A percentile compares a stretch with the other conserved stretches of the same genome.
phyloP scores from a whole-genome alignment of 2,113 vertebrate genomes.

The Myiopsitta monachus region DNA sequence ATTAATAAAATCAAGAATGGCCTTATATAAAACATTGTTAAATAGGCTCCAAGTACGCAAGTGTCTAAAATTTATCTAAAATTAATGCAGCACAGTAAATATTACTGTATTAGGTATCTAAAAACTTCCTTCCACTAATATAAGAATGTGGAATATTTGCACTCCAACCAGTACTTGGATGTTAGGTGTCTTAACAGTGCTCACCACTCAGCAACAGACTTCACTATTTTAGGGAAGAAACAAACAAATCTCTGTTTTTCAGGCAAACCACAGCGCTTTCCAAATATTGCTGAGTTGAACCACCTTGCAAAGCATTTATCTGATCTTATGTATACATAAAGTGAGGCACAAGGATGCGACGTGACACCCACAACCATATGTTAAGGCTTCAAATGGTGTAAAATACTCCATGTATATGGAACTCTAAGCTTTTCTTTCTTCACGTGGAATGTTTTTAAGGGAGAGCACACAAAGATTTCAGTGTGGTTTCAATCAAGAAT shows the following conservation, averaged over 20 bases:
- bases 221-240: not conserved
- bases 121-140: not conserved
- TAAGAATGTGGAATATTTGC: not conserved
- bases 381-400: not conserved
- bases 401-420: not conserved
- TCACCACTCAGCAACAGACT: not conserved
- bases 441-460: not conserved
- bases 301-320: not conserved
- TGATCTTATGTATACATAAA: not conserved
- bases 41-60: not conserved
- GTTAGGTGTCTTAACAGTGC: not conserved
- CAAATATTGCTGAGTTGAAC: not conserved
- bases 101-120: not conserved
- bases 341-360: not conserved
- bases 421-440: not conserved
- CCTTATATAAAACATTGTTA: not conserved
- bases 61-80: not conserved
- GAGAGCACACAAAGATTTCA: not conserved
- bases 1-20: not conserved
- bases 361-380: constrained; percentile 26
- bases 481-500: not conserved
- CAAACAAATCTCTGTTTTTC: not conserved
- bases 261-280: not conserved
- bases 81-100: not conserved
- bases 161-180: not conserved